These are phyloP conservation scores for Drosophila sordidapex DNA, from an alignment of 2,888 invertebrate genomes.

Conservation along the genomic window DNA sequence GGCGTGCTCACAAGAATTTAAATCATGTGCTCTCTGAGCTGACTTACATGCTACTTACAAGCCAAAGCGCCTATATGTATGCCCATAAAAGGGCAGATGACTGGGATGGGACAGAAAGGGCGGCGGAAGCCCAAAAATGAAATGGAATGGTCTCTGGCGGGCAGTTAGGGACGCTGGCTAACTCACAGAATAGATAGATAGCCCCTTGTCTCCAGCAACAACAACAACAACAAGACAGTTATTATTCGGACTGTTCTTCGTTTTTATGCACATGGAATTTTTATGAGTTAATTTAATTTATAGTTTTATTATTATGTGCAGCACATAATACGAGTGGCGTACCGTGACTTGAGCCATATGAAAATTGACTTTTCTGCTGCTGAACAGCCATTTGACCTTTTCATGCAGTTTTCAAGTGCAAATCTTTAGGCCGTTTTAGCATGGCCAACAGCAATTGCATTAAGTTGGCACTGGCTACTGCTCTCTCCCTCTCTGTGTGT, in stretches of 20 bases:
- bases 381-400: constrained; percentile 18
- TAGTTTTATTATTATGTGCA: constrained; percentile 84
- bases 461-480: constrained; percentile 24
- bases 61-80: constrained; percentile 77
- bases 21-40: constrained; percentile 63
- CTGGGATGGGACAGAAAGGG: constrained; percentile 8
- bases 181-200: constrained; percentile 68
- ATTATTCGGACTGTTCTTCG: constrained; percentile 67
- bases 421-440: constrained; percentile 24
- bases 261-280: constrained; percentile 84
- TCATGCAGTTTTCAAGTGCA: constrained; percentile 53
- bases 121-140: constrained; percentile 36
- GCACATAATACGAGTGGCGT: constrained; percentile 61
- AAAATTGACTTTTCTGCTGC: constrained; percentile 38
- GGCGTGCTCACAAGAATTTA: constrained; percentile 80
- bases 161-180: constrained; percentile 64
- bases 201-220: constrained; percentile 50
- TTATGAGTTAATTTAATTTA: constrained; percentile 85
- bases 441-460: constrained; percentile 48
- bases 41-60: constrained; percentile 80
- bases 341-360: constrained; percentile 34
- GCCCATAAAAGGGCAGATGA: constrained; percentile 65
- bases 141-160: constrained; percentile 75
- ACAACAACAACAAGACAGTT: constrained; percentile 64
- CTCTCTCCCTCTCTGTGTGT: background rate